Evolutionary conservation across 2,888 invertebrate species (phyloP).

Genomic region (Cenopis cana): DNA sequence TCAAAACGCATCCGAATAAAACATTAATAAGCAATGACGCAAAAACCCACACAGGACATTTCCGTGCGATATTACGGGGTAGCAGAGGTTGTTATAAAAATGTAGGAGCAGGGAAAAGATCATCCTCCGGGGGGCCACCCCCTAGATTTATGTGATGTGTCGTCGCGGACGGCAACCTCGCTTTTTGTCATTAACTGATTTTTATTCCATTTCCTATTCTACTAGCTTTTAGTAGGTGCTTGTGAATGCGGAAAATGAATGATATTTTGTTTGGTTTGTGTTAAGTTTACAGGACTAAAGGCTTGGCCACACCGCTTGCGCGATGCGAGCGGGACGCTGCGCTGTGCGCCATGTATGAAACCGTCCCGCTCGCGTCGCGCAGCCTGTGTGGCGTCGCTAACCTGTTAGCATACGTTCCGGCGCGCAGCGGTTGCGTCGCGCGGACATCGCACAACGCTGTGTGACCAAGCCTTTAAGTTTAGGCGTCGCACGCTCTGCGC

Average conservation of each 20-base stretch:
- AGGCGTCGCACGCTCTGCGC: too few species aligned
- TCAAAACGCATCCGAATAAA: slow-evolving; percentile 26
- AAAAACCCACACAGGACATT: slow-evolving; percentile 48
- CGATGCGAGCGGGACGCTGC: too few species aligned
- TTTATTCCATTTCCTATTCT: slow-evolving; percentile 70
- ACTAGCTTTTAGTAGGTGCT: slow-evolving; percentile 32
- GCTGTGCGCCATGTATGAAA: too few species aligned
- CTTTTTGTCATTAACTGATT: slow-evolving; percentile 83
- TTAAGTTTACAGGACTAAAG: neutral
- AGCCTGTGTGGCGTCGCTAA: too few species aligned
- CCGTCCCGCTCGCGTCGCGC: too few species aligned
- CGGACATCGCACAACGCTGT: too few species aligned
- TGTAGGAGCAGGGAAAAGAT: slow-evolving; percentile 83
- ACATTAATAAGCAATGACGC: slow-evolving; percentile 45
- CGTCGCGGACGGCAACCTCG: slow-evolving; percentile 75
- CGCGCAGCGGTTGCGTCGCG: too few species aligned
- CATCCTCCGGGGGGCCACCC: slow-evolving; percentile 76
- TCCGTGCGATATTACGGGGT: slow-evolving; percentile 59
- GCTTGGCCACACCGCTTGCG: too few species aligned
- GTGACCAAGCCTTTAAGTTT: too few species aligned
- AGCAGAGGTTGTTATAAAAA: slow-evolving; percentile 78
- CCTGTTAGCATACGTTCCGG: too few species aligned
- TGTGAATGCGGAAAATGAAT: neutral
- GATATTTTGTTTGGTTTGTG: neutral
- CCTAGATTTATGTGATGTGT: slow-evolving; percentile 84